Evolutionary conservation across 1,140 invertebrate genomes (phyloP), one percentile per base, ranked within the genome.

Genomic region (Aphelinus certus): DNA sequence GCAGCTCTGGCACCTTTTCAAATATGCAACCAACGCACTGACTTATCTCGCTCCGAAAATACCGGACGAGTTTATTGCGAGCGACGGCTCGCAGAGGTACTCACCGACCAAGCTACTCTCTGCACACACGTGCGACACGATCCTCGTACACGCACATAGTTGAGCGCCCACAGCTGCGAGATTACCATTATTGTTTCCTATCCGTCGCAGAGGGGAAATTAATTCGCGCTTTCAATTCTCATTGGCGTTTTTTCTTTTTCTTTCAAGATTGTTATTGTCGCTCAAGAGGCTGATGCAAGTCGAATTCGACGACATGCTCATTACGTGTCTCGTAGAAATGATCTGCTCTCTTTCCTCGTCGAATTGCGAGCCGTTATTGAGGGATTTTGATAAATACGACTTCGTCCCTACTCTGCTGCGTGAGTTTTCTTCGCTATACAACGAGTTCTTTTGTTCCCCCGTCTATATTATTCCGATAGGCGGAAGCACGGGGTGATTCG

Each of bases 1-100:
- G 9, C 75, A 84, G 67, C 81, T 77, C 65, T 82, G 79, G 77
- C 66, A 81, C 57, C 66, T 85, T 10, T 79, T 79, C 55, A 70
- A 73, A 26, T 77, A 80, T 45, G 79, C 80, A 0, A 69, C 81
- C 49, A 62, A 77, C 61, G 76, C 80, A 5, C 63, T 86, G 26
- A 73, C 79, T 2, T 49, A 72, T 62, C 62, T 86, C 26, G 81
- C 71, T 2, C 67, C 79, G 5, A 81, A 77, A 77, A 80, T 86
- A 48, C 70, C 80, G 5, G 9, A 78, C 6, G 77, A 84, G 64
- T 85, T 86, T 61, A n/a, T 83, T 2, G 70, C 78, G 47, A 2
- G 69, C 26, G 57, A 76, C 4, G 83, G 82, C 3, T 67, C 79
- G 9, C 1, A 61, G 43, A 82, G 71, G 81, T 85, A 80, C 51